Conservation (phyloP, 2,888 invertebrate species). For the Protonemura montana region DNA sequence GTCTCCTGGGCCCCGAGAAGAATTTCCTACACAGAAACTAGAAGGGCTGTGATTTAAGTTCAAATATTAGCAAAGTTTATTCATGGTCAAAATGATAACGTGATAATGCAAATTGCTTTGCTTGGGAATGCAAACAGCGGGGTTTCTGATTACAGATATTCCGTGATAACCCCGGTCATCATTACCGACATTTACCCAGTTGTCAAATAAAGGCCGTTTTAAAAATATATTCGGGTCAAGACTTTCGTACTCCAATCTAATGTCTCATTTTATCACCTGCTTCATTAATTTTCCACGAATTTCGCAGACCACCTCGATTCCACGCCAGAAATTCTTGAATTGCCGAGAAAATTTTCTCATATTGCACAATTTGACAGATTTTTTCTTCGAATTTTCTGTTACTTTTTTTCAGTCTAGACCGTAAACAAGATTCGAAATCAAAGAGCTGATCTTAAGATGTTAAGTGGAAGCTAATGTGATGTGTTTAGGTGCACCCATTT, state of each 20-base stretch:
- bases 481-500: slow-evolving; percentile 22
- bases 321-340: no score
- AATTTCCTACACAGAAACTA: not conserved
- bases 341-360: not conserved
- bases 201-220: no score
- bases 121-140: no score
- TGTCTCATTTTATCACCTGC: no score
- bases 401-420: not conserved
- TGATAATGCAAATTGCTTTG: not conserved
- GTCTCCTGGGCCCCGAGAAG: not conserved
- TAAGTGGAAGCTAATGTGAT: slow-evolving; percentile 18
- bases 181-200: no score
- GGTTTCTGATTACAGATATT: no score
- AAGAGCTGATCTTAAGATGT: not conserved
- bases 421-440: not conserved
- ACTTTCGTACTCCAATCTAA: no score
- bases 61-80: not conserved
- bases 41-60: not conserved
- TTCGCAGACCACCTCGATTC: no score
- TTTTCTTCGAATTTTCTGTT: not conserved
- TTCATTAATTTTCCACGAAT: no score
- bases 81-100: not conserved
- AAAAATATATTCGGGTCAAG: no score
- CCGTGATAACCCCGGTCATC: no score
- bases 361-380: not conserved